These are phyloP conservation scores for Stichopus chloronotus DNA, from an alignment of 35 echinoderm and acorn worm species.

Conservation along the genomic window DNA sequence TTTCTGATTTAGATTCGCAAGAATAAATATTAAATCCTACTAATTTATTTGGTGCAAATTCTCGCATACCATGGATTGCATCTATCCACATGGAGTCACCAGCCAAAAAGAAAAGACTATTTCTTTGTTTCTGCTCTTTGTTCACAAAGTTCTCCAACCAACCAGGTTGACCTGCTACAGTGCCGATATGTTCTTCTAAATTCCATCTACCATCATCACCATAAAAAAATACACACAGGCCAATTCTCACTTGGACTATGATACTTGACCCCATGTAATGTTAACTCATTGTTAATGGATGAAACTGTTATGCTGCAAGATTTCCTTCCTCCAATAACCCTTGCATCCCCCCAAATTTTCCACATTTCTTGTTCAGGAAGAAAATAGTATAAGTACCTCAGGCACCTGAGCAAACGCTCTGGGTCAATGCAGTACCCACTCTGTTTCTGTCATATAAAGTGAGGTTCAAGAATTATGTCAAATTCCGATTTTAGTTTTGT, in stretches of 20 bases:
- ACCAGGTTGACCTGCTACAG: slow-evolving; percentile 23
- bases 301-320: slow-evolving; percentile 13
- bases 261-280: slow-evolving; percentile 33
- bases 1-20: neutral
- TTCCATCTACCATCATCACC: slow-evolving; percentile 54
- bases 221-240: slow-evolving; percentile 62
- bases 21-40: slow-evolving; percentile 26
- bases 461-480: slow-evolving; percentile 38
- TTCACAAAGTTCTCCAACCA: slow-evolving; percentile 47
- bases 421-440: slow-evolving; percentile 24
- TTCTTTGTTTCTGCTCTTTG: too few species aligned
- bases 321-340: slow-evolving; percentile 33
- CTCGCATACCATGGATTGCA: slow-evolving; percentile 38
- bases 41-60: slow-evolving; percentile 30
- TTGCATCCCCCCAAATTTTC: slow-evolving; percentile 60
- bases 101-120: neutral
- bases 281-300: slow-evolving; percentile 38
- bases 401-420: neutral
- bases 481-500: slow-evolving; percentile 24
- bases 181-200: slow-evolving; percentile 30
- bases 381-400: slow-evolving; percentile 41
- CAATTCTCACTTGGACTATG: slow-evolving; percentile 41
- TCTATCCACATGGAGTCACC: slow-evolving; percentile 54
- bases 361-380: slow-evolving; percentile 11
- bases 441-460: neutral